These are phyloP conservation scores for Odontophorus gujanensis DNA, from an alignment of 2,113 vertebrate genomes.

Conservation along the genomic window DNA sequence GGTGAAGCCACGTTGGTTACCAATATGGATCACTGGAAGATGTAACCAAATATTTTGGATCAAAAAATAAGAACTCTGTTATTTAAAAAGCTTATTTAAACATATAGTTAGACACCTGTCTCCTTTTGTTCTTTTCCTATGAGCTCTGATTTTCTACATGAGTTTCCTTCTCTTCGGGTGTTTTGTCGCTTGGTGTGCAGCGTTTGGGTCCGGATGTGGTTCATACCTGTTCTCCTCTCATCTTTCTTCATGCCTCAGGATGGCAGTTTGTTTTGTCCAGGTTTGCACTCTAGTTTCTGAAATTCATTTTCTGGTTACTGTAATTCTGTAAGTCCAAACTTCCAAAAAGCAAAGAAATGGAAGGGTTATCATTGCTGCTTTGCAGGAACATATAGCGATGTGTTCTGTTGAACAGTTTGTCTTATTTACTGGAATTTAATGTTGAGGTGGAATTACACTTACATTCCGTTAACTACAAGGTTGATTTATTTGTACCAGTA, in stretches of 20 bases:
- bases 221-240: neutral
- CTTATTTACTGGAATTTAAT: neutral
- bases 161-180: neutral
- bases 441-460: neutral
- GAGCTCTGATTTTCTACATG: neutral
- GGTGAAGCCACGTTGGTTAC: no score
- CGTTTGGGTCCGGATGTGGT: neutral
- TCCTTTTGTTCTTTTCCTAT: neutral
- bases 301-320: neutral
- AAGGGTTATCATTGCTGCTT: neutral
- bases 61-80: neutral
- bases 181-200: neutral
- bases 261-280: neutral
- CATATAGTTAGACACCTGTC: neutral
- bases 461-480: neutral
- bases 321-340: neutral
- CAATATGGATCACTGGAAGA: neutral
- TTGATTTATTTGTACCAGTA: constrained; percentile 10
- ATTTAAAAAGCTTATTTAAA: neutral
- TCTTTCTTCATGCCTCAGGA: neutral
- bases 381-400: neutral
- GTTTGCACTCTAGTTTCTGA: neutral
- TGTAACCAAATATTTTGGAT: neutral
- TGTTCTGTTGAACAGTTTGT: neutral
- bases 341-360: neutral